Evolutionary conservation across 1,140 invertebrate species (phyloP).

Genomic region (Drosophila kohkoa): DNA sequence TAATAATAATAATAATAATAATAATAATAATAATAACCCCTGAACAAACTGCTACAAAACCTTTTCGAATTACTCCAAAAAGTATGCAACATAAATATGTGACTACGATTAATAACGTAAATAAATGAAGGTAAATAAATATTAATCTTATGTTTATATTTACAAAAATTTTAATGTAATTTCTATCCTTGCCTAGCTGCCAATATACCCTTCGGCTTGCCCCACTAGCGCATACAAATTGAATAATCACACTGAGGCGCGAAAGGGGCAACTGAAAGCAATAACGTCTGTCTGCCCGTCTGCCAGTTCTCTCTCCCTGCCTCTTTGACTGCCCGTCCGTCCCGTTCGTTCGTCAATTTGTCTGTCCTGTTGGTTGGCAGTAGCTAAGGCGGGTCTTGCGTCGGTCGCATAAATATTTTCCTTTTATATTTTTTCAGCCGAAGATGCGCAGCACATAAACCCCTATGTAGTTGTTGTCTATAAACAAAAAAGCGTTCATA

Average conservation of each 20-base stretch:
- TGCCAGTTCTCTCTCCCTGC: conserved; percentile 11
- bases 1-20: no score
- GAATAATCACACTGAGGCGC: conserved; percentile 60
- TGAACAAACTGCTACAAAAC: background rate
- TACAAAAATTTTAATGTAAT: no score
- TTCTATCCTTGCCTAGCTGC: no score
- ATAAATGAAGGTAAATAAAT: no score
- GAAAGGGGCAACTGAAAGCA: conserved; percentile 52
- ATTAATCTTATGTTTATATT: no score
- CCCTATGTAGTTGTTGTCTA: conserved; percentile 69
- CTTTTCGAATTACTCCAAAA: background rate
- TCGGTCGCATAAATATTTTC: conserved; percentile 78
- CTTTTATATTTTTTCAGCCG: conserved; percentile 83
- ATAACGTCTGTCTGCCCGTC: conserved; percentile 16
- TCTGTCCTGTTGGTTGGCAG: conserved; percentile 35
- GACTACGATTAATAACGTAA: no score
- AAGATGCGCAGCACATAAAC: conserved; percentile 78
- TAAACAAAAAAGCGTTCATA: conserved; percentile 80
- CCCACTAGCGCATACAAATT: conserved; percentile 46
- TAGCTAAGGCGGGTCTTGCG: conserved; percentile 37
- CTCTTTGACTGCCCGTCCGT: conserved; percentile 7
- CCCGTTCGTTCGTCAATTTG: conserved; percentile 5
- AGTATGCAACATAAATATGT: no score
- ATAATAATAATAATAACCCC: background rate
- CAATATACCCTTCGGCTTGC: conserved; percentile 2